These are phyloP conservation scores for Megalops cyprinoides DNA, from an alignment of 2,797 vertebrate genomes.

Conservation along the genomic window DNA sequence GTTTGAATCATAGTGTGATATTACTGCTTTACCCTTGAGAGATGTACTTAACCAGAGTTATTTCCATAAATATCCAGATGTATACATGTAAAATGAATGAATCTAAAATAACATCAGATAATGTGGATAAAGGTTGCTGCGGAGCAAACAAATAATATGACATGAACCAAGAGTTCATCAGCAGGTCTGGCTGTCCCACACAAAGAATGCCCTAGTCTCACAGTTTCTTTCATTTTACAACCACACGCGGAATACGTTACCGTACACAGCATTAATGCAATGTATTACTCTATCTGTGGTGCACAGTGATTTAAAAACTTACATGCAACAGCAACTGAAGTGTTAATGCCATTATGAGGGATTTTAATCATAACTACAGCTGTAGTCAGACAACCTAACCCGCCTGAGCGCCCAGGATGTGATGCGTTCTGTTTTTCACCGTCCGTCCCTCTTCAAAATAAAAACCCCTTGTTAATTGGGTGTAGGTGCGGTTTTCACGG, in stretches of 20 bases:
- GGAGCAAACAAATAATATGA: neutral
- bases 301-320: neutral
- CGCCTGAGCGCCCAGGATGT: neutral
- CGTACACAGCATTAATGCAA: neutral
- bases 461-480: neutral
- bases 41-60: neutral
- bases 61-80: neutral
- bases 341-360: neutral
- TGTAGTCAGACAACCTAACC: neutral
- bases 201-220: neutral
- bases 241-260: neutral
- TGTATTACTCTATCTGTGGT: neutral
- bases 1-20: neutral
- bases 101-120: neutral
- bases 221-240: neutral
- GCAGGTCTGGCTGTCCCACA: neutral
- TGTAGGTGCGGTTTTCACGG: neutral
- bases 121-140: neutral
- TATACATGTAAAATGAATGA: neutral
- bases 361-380: neutral
- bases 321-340: neutral
- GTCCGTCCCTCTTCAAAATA: slow-evolving; percentile 7
- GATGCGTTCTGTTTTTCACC: slow-evolving; percentile 12
- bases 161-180: neutral
- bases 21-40: neutral